These are phyloP conservation scores for Drosophila barbarae DNA, from an alignment of 2,888 invertebrate species.

Conservation along the genomic window DNA sequence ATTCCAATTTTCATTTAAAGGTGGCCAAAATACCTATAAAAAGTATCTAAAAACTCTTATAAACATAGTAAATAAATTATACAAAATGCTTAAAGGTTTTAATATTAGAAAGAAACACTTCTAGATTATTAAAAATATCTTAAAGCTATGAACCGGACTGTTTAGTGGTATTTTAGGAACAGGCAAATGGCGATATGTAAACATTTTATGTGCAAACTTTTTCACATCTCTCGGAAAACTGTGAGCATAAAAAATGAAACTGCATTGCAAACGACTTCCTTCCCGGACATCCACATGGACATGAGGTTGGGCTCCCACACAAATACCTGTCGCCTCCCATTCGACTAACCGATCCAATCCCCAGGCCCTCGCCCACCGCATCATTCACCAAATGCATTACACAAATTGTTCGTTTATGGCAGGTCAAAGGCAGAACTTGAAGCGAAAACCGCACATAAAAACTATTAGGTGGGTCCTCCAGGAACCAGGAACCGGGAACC, in stretches of 20 bases:
- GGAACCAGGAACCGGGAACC: constrained; percentile 5
- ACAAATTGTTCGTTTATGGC: constrained; percentile 51
- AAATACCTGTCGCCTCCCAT: constrained; percentile 24
- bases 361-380: constrained; percentile 7
- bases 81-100: no score
- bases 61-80: no score
- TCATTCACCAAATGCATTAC: constrained; percentile 50
- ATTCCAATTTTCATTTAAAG: background rate
- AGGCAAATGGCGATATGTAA: constrained; percentile 21
- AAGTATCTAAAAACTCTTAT: background rate
- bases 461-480: constrained; percentile 22
- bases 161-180: background rate
- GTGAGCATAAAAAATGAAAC: constrained; percentile 25
- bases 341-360: constrained; percentile 2
- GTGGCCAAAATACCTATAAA: background rate
- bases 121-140: background rate
- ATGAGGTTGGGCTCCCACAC: background rate
- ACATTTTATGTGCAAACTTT: constrained; percentile 25
- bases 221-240: constrained; percentile 19
- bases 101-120: background rate
- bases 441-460: constrained; percentile 38
- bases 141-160: background rate
- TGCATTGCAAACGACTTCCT: constrained; percentile 33
- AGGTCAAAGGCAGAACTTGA: constrained; percentile 22
- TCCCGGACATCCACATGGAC: constrained; percentile 16